These are phyloP conservation scores for Masticophis lateralis DNA, from an alignment of 2,797 vertebrate genomes.

Conservation along the genomic window DNA sequence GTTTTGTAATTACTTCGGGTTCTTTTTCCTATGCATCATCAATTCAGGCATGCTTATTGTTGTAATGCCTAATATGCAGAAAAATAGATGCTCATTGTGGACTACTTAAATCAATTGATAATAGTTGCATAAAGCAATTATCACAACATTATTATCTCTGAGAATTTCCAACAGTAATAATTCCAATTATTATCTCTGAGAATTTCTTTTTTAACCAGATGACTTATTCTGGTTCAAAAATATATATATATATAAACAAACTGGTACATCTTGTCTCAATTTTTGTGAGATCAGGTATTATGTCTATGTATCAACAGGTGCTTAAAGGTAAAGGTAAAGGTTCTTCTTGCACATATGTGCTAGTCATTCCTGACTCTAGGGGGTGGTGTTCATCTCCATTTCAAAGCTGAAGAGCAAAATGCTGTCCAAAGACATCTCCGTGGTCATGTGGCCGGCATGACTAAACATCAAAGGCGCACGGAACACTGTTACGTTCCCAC, in stretches of 20 bases:
- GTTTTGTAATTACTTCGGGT: background rate
- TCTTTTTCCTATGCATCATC: background rate
- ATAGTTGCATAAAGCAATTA: slow-evolving; percentile 38
- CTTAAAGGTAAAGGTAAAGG: background rate
- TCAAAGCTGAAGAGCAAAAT: too few species aligned
- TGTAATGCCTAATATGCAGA: background rate
- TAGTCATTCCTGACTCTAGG: too few species aligned
- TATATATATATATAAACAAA: too few species aligned
- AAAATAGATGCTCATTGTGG: background rate
- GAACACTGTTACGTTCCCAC: too few species aligned
- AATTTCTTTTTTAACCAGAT: slow-evolving; percentile 26
- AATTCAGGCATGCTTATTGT: background rate
- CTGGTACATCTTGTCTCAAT: background rate
- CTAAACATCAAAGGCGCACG: too few species aligned
- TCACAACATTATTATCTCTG: slow-evolving; percentile 25
- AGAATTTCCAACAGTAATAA: slow-evolving; percentile 2
- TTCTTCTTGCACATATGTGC: too few species aligned
- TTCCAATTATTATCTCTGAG: slow-evolving; percentile 22
- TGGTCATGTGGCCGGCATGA: too few species aligned
- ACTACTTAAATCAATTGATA: slow-evolving; percentile 21
- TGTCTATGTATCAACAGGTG: slow-evolving; percentile 23
- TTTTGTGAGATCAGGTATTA: slow-evolving; percentile 2
- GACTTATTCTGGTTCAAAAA: slow-evolving; percentile 33
- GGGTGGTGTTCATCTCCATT: too few species aligned
- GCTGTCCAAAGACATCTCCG: too few species aligned